A percentile compares a stretch with the other conserved stretches of the same genome.
phyloP scores from a whole-genome alignment of 2,888 invertebrate genomes.

The Arrhopalites spinosus region DNA sequence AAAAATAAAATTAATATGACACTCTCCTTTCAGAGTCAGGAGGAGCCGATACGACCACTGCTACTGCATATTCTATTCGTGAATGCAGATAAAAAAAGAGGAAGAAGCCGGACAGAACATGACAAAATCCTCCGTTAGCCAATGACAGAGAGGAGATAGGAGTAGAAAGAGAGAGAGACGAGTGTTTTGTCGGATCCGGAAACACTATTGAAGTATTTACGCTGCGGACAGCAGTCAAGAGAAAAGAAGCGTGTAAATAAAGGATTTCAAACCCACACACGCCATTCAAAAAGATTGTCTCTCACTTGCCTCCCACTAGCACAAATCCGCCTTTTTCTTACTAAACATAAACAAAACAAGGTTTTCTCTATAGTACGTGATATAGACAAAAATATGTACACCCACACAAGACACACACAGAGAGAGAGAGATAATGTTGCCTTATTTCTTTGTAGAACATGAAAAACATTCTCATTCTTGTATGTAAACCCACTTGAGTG shows the following conservation, averaged over 20 bases:
- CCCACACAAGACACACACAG: neutral
- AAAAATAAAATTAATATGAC: no score
- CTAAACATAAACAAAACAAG: no score
- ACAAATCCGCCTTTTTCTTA: neutral
- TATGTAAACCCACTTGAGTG: neutral
- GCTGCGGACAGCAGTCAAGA: slow-evolving; percentile 4
- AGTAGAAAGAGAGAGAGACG: neutral
- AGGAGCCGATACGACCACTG: no score
- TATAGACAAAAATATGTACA: no score
- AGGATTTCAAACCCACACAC: neutral
- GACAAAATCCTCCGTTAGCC: neutral
- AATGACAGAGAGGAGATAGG: slow-evolving; percentile 2
- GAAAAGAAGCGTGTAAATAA: slow-evolving; percentile 3
- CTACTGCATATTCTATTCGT: no score
- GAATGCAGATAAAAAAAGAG: neutral
- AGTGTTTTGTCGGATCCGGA: neutral
- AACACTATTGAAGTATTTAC: slow-evolving; percentile 3
- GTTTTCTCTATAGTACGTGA: no score
- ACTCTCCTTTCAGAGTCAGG: no score
- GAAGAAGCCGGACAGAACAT: slow-evolving; percentile 1
- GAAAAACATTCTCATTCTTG: no score
- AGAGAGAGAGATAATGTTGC: neutral
- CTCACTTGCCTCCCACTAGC: neutral
- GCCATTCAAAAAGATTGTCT: neutral
- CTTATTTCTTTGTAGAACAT: neutral